Base-by-base conservation (phyloP, 2,888 invertebrate genomes). In the Lochmaea crataegi region DNA sequence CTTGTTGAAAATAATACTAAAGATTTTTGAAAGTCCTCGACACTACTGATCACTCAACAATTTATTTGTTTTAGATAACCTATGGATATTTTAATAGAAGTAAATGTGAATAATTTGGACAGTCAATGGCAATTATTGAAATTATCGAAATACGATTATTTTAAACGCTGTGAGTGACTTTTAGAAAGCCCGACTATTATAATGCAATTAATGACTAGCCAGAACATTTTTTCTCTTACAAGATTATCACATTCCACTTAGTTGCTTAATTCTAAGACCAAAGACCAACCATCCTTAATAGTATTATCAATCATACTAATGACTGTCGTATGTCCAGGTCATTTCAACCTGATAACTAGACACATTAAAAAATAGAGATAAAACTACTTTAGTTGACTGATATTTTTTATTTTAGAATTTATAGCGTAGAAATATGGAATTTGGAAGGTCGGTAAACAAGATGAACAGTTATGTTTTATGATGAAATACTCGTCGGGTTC, bases 301-400 rank as follows among this genome's bases (percentile, higher is more conserved):
- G 64, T 70, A 70, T 65, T 65, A 70, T 70, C 70, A 45, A 64
- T 57, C 61, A 69, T 70, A 53, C 64, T 65, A 70, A 70, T 70
- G 64, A 65, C 45, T 42, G 26, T 70, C 56, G 42, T 70, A 56
- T 70, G 69, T 69, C 63, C 56, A 63, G 57, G 53, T 68, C 41
- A 58, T 63, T 48, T 65, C 32, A 22, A 53, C 51, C 53, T 51
- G 56, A 69, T 42, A 63, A 56, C 53, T 38, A 69, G 67, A 58
- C 67, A 63, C 53, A 63, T 69, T 69, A 63, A 60, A 57, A 61
- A 26, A 69, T 61, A 61, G 10, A 57, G 58, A 67, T 57, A 67
- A 67, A 38, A 16, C 56, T 16, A 53, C 26, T 32, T 65, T 32
- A 48, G 22, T 53, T 65, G 53, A 65, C 16, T 65, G 38, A 65